These are phyloP conservation scores for Hypselothyrea guttata DNA, from an alignment of 2,888 invertebrate species.

Conservation along the genomic window DNA sequence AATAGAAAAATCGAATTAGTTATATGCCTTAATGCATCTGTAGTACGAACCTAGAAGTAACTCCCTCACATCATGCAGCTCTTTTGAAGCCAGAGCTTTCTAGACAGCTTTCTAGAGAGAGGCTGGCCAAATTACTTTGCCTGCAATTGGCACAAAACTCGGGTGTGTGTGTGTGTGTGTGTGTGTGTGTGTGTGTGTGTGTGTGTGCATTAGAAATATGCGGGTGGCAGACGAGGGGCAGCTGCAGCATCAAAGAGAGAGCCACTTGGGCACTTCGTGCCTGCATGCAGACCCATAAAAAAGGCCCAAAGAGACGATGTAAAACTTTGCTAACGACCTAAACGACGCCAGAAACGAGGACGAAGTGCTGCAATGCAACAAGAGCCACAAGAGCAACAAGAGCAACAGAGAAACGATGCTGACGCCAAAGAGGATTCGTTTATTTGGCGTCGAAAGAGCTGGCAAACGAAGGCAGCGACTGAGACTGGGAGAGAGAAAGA, in stretches of 20 bases:
- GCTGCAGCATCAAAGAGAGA: slow-evolving; percentile 34
- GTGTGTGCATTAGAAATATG: too few relatives aligned
- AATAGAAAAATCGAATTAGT: too few relatives aligned
- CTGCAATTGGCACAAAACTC: slow-evolving; percentile 69
- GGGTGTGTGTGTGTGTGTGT: slow-evolving; percentile 14
- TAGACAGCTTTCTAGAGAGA: slow-evolving; percentile 19
- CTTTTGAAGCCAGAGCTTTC: slow-evolving; percentile 10
- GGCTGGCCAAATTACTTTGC: slow-evolving; percentile 47
- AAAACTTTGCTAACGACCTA: slow-evolving; percentile 71
- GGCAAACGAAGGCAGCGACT: slow-evolving; percentile 13
- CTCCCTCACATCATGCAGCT: too few relatives aligned
- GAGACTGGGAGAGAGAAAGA: slow-evolving; percentile 22
- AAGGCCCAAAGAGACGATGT: slow-evolving; percentile 61
- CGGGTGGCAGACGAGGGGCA: slow-evolving; percentile 24
- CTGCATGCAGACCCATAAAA: slow-evolving; percentile 65
- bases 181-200: slow-evolving; percentile 13
- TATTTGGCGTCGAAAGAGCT: slow-evolving; percentile 5
- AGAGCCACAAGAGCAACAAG: not conserved
- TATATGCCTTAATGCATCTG: too few relatives aligned
- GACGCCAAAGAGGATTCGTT: slow-evolving; percentile 28
- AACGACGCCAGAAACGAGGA: slow-evolving; percentile 50
- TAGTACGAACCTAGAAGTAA: not conserved
- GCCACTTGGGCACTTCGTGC: slow-evolving; percentile 46
- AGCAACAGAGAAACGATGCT: slow-evolving; percentile 18
- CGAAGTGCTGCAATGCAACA: slow-evolving; percentile 29